Evolutionary conservation across 1,140 invertebrate genomes (phyloP).

Genomic region (Drosophila yakuba): DNA sequence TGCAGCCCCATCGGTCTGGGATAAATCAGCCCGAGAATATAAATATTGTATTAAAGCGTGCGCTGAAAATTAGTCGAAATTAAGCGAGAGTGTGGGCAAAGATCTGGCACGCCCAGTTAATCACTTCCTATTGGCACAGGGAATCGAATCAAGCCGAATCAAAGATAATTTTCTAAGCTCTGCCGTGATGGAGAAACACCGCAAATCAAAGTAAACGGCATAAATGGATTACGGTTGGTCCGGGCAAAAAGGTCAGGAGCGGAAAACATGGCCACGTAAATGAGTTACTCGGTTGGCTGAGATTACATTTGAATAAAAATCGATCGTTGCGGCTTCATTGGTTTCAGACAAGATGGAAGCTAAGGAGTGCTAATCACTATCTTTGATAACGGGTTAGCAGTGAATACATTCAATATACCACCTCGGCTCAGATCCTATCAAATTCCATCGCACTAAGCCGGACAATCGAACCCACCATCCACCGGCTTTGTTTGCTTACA

Average conservation of each 20-base stretch:
- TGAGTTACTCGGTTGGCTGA: constrained; percentile 49
- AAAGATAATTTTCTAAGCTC: constrained; percentile 75
- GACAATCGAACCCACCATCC: constrained; percentile 45
- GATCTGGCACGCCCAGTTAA: constrained; percentile 61
- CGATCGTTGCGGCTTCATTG: constrained; percentile 30
- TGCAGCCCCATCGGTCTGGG: constrained; percentile 19
- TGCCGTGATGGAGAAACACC: neutral
- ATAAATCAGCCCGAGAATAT: constrained; percentile 62
- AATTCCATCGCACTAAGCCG: neutral
- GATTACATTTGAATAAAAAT: constrained; percentile 25
- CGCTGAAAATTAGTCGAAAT: constrained; percentile 79
- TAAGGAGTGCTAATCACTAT: neutral
- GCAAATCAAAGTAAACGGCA: constrained; percentile 76
- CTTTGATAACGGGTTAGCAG: neutral
- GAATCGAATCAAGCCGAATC: constrained; percentile 68
- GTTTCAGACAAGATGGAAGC: constrained; percentile 12
- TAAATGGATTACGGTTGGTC: constrained; percentile 64
- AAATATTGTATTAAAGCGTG: constrained; percentile 79
- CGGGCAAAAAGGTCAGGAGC: constrained; percentile 37
- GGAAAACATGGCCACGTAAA: constrained; percentile 68
- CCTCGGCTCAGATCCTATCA: neutral
- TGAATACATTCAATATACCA: neutral
- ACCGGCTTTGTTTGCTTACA: constrained; percentile 60
- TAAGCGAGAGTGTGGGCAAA: constrained; percentile 48
- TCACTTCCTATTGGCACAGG: constrained; percentile 77